Evolutionary conservation across 2,113 vertebrate genomes (phyloP), one percentile per base, ranked within the genome.

Genomic region (Mandrillus leucophaeus): DNA sequence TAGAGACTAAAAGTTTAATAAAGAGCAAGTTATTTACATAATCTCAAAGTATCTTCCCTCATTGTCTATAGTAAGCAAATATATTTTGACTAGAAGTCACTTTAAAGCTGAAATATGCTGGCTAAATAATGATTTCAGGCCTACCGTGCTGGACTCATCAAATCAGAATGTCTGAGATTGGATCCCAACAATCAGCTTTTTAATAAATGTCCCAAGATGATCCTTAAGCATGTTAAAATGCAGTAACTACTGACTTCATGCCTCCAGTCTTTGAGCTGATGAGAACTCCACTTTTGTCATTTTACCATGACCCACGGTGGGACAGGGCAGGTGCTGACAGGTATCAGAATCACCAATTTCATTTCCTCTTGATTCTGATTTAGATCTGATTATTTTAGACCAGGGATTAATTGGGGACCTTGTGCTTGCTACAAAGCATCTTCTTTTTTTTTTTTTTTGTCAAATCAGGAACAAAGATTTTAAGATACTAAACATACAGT

Each of bases 371-470:
- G 93, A 97, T 96, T 97, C 95, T 96, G 78, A 90, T 97, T 98
- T 97, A 98, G 98, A 98, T 98, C 90, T 93, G 81, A 78, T 97
- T 95, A 96, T 98, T 98, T 98, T 82, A 94, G 94, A 98, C 45
- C 52, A 73, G 80, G 57, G 43, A 91, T 97, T 98, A 98, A 98
- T 97, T 97, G 94, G 72, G 92, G 68, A 23, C 91, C 81, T 93
- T 97, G 86, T 96, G 92, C 90, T 96, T 95, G 50, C 20, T 52
- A 68, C 25, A 83, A 96, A 97, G 32, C 82, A 96, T 94, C 76
- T 73, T 82, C 68, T 92, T 97, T 16, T 10, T 85, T 78, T 85
- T 78, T 76, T 16, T 64, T 64, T 81, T 98, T 93, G 48, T 50
- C 90, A 97, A 98, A 92, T 76, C 79, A 78, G 95, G 87, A 98